phyloP scores from a whole-genome alignment of 2,113 vertebrate species.

The Sylvia atricapilla region DNA sequence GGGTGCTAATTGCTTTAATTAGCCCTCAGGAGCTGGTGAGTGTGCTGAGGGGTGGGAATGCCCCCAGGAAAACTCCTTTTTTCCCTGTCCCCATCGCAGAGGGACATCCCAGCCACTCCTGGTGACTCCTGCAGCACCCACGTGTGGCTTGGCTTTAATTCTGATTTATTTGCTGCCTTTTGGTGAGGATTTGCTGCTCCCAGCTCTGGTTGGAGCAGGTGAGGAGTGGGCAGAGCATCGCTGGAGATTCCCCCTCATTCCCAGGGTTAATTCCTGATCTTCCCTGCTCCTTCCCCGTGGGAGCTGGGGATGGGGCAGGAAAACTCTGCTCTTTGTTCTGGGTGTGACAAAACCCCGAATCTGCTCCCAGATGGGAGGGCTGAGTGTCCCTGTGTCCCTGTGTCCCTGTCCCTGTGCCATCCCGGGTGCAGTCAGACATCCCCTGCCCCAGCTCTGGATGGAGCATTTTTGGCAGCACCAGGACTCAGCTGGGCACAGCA shows the following conservation, averaged over 20 bases:
- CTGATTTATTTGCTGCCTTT: background rate
- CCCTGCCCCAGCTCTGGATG: too few relatives aligned
- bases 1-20: background rate
- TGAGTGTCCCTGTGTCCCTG: too few relatives aligned
- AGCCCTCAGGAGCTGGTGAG: background rate
- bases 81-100: background rate
- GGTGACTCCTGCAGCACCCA: background rate
- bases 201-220: background rate
- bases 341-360: too few relatives aligned
- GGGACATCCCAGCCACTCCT: accelerated
- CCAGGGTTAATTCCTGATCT: background rate
- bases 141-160: background rate
- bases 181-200: background rate
- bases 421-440: too few relatives aligned
- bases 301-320: background rate
- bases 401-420: too few relatives aligned
- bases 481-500: too few relatives aligned
- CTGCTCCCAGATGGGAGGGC: too few relatives aligned
- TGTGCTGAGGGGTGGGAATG: background rate
- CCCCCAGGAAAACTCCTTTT: background rate
- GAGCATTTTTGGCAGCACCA: too few relatives aligned
- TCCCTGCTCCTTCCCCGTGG: background rate
- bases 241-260: background rate
- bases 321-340: background rate
- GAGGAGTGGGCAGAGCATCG: background rate